Conservation (phyloP, 2,113 vertebrate species). For the Psephotus haematonotus region DNA sequence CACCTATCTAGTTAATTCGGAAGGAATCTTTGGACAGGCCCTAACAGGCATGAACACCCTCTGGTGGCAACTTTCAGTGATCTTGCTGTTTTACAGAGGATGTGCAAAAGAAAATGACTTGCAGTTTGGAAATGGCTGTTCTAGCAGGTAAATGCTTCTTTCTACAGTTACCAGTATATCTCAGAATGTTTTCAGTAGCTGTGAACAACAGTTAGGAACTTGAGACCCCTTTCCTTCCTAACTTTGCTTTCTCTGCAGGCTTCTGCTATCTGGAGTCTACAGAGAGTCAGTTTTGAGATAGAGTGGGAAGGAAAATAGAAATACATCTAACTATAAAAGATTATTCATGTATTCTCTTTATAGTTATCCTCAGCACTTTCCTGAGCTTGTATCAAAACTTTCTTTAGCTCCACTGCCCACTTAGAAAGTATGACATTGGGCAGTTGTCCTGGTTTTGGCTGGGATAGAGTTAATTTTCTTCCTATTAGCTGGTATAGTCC, state of each 20-base stretch:
- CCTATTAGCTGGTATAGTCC: not conserved
- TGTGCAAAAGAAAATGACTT: not conserved
- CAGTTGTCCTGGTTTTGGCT: not conserved
- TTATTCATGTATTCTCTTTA: constrained; percentile 1
- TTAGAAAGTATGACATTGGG: not conserved
- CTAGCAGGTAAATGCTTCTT: not conserved
- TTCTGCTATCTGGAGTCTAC: not conserved
- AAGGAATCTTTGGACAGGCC: not conserved
- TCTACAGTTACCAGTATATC: not conserved
- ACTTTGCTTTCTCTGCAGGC: not conserved
- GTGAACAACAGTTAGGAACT: not conserved
- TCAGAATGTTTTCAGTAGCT: not conserved
- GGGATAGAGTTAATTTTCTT: not conserved
- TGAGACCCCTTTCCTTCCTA: not conserved
- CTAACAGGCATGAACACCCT: not conserved
- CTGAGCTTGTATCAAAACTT: not conserved
- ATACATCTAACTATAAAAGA: not conserved
- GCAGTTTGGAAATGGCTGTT: not conserved
- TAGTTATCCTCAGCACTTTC: not conserved
- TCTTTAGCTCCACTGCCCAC: not conserved
- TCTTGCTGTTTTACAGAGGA: not conserved
- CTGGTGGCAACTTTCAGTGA: not conserved
- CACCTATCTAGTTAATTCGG: not conserved
- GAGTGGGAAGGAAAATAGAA: not conserved
- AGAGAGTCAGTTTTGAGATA: not conserved